These are phyloP conservation scores for Hyposoter dolosus DNA, from an alignment of 2,888 invertebrate genomes.

Conservation along the genomic window DNA sequence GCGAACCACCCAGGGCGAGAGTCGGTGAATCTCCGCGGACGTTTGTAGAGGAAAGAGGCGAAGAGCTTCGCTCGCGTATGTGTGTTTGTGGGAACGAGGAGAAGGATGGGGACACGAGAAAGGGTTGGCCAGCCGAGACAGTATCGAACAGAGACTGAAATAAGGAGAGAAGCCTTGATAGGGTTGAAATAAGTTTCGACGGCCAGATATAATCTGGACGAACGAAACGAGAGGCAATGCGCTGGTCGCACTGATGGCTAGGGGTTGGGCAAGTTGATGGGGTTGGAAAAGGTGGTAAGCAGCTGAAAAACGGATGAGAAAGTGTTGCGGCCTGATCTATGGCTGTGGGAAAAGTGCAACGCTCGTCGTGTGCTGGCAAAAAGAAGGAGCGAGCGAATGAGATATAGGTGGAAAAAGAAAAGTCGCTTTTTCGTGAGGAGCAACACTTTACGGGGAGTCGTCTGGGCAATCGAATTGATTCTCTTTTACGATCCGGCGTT, in stretches of 20 bases:
- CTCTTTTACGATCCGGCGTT: constrained; percentile 81
- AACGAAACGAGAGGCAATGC: constrained; percentile 33
- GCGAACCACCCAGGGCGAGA: constrained; percentile 63
- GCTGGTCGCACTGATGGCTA: constrained; percentile 55
- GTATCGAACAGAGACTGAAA: neutral
- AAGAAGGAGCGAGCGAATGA: constrained; percentile 69
- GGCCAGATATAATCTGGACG: constrained; percentile 63
- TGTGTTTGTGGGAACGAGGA: neutral
- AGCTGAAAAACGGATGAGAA: constrained; percentile 64
- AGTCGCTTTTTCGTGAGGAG: constrained; percentile 11
- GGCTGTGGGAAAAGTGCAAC: constrained; percentile 49
- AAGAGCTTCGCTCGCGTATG: neutral
- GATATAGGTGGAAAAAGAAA: constrained; percentile 51
- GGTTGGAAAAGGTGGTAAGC: constrained; percentile 67
- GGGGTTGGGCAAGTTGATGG: constrained; percentile 47
- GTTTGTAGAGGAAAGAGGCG: neutral
- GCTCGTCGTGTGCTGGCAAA: constrained; percentile 42
- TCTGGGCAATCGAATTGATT: constrained; percentile 83
- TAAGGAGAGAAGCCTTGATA: neutral
- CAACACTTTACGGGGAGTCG: constrained; percentile 48
- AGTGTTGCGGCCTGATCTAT: constrained; percentile 31
- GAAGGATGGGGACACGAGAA: neutral
- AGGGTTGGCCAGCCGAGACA: neutral
- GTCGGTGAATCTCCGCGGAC: constrained; percentile 66
- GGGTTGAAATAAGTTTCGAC: constrained; percentile 14